These are phyloP conservation scores for Struthio camelus DNA, from an alignment of 2,113 vertebrate genomes.

Conservation along the genomic window DNA sequence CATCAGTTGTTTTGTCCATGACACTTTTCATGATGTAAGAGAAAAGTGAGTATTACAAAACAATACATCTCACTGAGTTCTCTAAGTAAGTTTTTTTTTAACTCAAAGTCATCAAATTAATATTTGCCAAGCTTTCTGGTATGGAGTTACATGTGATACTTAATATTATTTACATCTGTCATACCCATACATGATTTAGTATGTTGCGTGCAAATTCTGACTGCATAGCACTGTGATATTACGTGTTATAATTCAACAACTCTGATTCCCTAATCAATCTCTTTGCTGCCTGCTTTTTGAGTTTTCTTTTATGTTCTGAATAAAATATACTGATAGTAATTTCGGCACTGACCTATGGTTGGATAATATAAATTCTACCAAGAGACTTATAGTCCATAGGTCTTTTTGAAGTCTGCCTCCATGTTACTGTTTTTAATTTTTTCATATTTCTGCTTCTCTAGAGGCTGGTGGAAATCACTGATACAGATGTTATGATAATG, in stretches of 20 bases:
- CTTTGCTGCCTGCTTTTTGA: neutral
- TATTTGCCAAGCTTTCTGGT: neutral
- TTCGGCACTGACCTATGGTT: neutral
- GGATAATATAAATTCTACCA: neutral
- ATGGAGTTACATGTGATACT: neutral
- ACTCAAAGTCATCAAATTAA: neutral
- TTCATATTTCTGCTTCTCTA: neutral
- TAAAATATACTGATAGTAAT: neutral
- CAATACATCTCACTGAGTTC: neutral
- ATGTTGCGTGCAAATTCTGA: neutral
- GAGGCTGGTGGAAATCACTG: too few species aligned
- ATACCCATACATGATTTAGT: neutral
- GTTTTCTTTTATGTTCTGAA: neutral
- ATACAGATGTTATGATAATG: too few species aligned
- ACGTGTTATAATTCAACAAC: neutral
- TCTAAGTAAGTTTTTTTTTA: neutral
- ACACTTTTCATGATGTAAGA: neutral
- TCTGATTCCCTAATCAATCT: neutral
- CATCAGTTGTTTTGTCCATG: neutral
- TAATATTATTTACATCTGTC: neutral
- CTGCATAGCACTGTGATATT: neutral
- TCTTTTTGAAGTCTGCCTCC: neutral
- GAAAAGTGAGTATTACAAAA: neutral
- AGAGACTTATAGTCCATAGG: neutral
- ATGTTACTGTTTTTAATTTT: neutral